A percentile compares a stretch with the other conserved stretches of the same genome.
These are phyloP conservation scores for Lepus timidus DNA, from an alignment of 2,113 vertebrate genomes.

Conservation along the genomic window DNA sequence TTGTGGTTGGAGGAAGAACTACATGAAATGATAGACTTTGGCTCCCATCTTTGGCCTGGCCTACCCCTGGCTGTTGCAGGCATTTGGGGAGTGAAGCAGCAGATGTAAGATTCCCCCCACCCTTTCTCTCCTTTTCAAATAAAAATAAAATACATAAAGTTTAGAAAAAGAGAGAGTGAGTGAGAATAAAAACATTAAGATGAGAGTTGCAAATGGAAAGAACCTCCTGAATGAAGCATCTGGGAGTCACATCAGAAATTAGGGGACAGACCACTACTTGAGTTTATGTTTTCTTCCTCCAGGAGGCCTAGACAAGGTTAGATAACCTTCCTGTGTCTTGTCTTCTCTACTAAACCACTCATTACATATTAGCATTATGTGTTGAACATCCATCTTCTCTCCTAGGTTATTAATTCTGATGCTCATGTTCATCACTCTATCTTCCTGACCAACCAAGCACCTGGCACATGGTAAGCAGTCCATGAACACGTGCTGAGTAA, in stretches of 20 bases:
- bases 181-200: background rate
- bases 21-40: background rate
- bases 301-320: background rate
- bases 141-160: no score
- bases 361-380: background rate
- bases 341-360: background rate
- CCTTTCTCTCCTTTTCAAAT: no score
- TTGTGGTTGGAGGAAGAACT: conserved; percentile 33
- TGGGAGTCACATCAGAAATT: background rate
- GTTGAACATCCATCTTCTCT: conserved; percentile 24
- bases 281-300: conserved; percentile 20
- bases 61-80: no score
- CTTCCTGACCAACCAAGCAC: background rate
- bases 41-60: no score
- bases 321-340: background rate
- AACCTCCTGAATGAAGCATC: background rate
- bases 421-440: background rate
- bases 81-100: no score
- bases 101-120: no score
- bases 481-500: background rate
- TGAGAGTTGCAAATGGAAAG: conserved; percentile 1
- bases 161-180: background rate
- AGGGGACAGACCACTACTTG: background rate
- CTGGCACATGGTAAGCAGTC: background rate
- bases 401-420: background rate